Evolutionary conservation across 1,140 invertebrate genomes (phyloP), one percentile per base, ranked within the genome.

Genomic region (Saxidomus purpurata): DNA sequence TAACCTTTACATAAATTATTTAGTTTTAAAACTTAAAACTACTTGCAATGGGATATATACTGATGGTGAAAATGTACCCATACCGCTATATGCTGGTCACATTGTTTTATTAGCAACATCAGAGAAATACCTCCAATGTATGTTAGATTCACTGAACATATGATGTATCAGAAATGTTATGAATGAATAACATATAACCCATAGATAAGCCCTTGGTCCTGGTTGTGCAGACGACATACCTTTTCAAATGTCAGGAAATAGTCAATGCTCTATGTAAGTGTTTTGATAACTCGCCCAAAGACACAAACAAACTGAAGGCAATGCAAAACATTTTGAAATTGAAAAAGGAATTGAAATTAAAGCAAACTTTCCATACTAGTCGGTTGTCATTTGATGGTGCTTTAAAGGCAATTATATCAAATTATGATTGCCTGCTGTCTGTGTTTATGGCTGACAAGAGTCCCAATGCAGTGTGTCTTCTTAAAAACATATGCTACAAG

Each of bases 1-100:
- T 40, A 63, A 59, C 43, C 28, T 87, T 1, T 87, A 31, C 36
- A 28, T 87, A 28, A 80, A 87, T 61, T 71, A 87, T 61, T n/a
- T 87, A 38, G 74, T 47, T 31, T 25, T 52, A 28, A 59, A 59
- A 25, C 22, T 87, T 3, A 87, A 87, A n/a, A 17, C 31, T 6
- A 22, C 63, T 9, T 36, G 40, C 22, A 40, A 11, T 38, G 86
- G 86, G 15, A 43, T 87, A 25, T 8, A 79, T 36, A 40, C 80
- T 47, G 61, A 79, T 63, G 74, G 40, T 80, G 34, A 43, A 25
- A 55, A 67, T 34, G n/a, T 87, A 15, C 25, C 19, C 25, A 25
- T 47, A 4, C 52, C 61, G 43, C 49, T 87, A 9, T 87, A 87
- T 59, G 86, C 86, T 13, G 86, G 80, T 77, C 47, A 87, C 38